A percentile compares a stretch with the other conserved stretches of the same genome.
Conservation (phyloP, 2,113 vertebrate genomes). For the Eleginops maclovinus region DNA sequence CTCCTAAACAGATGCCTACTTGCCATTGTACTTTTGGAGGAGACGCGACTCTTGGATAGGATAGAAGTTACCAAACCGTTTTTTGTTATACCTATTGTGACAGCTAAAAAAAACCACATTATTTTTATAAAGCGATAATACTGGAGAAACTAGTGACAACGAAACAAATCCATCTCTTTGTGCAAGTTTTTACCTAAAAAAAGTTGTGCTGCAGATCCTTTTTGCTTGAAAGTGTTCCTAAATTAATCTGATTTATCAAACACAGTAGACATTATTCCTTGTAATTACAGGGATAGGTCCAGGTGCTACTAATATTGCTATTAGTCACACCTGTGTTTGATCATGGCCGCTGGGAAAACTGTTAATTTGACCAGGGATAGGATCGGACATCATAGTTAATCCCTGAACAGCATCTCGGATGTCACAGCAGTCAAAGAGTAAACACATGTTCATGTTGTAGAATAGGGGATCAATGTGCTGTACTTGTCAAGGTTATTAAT, state of each 20-base stretch:
- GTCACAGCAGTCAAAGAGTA: background rate
- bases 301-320: conserved; percentile 1
- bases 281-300: background rate
- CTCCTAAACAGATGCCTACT: background rate
- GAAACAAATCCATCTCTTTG: background rate
- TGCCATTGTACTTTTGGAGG: background rate
- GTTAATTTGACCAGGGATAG: background rate
- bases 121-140: too few relatives aligned
- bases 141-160: background rate
- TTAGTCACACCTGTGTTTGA: background rate
- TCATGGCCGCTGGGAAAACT: background rate
- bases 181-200: background rate
- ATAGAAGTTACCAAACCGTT: too few relatives aligned
- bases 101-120: too few relatives aligned
- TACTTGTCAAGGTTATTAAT: background rate
- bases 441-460: background rate
- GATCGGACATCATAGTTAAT: background rate
- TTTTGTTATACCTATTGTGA: too few relatives aligned
- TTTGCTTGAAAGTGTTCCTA: background rate
- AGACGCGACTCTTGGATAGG: background rate
- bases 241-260: background rate
- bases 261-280: background rate
- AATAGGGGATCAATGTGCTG: too few relatives aligned
- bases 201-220: background rate
- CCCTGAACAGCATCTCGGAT: background rate